Evolutionary conservation across 92 coral and sea anemone species (phyloP), one percentile per base, ranked within the genome.

Genomic region (Micromussa lordhowensis): DNA sequence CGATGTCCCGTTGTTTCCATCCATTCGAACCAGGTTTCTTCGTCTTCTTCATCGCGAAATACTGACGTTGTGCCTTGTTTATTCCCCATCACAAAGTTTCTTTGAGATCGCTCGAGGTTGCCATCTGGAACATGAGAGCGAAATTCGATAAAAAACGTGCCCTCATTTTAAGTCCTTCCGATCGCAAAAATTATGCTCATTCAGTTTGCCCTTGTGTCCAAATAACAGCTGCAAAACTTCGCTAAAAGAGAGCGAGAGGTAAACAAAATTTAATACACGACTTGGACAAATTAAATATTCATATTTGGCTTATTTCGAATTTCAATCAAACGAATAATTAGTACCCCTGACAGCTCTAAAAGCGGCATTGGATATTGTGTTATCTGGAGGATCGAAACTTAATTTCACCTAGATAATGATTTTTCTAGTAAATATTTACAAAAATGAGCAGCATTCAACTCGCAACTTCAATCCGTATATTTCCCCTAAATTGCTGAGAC

Each of bases 21-120:
- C 94, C 94, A 92, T 74, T 88, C 91, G 31, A 92, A 81, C 94
- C 94, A 92, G 10, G 90, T 83, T 72, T 92, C 92, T 11, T 88
- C 94, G 3, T 92, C 94, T 28, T 81, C 86, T 81, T 92, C 94
- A 57, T 92, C 86, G 24, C 81, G 83, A 31, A 87, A 87, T 16
- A 87, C 85, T 26, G 85, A 79, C 48, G 80, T n/a, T 4, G 85
- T 38, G n/a, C 80, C 35, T 58, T 87, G 90, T 49, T 79, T 79
- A 54, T 87, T 87, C 24, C 90, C 90, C 90, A 87, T 87, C 26
- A 55, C 54, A 53, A 57, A 40, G 57, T 22, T 82, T 35, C 68
- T 70, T 69, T 71, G 7, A 82, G 71, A 82, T 69, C 29, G 36
- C 36, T 69, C 19, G 48, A 4, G 18, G 10, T 82, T 59, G 32